Evolutionary conservation across 2,113 vertebrate species (phyloP).

Genomic region (Excalfactoria chinensis): DNA sequence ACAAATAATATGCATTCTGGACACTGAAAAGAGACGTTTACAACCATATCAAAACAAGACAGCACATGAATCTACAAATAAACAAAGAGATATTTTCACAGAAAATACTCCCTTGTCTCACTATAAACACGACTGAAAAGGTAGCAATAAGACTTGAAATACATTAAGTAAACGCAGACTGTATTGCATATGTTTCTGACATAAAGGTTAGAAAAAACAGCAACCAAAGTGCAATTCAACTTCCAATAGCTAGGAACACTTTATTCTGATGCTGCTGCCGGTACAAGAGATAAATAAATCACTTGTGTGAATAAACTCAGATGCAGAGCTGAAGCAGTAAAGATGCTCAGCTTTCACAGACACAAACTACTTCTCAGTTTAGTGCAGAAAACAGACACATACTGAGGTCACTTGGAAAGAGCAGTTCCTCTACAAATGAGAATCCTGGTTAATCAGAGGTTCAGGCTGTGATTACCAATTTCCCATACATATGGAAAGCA

Average conservation of each 20-base stretch:
- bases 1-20: background rate
- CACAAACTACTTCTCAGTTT: background rate
- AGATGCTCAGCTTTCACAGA: background rate
- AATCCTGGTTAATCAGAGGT: background rate
- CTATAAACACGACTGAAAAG: background rate
- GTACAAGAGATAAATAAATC: background rate
- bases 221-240: background rate
- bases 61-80: background rate
- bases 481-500: too few relatives aligned
- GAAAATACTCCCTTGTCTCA: background rate
- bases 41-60: background rate
- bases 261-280: background rate
- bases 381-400: background rate
- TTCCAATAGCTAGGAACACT: background rate
- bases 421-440: background rate
- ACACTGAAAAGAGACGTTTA: background rate
- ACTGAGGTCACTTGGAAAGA: background rate
- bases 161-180: background rate
- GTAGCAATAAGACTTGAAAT: background rate
- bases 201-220: background rate
- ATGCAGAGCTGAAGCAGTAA: background rate
- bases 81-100: background rate
- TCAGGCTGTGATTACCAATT: too few relatives aligned
- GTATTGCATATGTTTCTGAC: background rate
- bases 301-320: background rate